These are phyloP conservation scores for Clarias gariepinus DNA, from an alignment of 2,113 vertebrate species.

Conservation along the genomic window DNA sequence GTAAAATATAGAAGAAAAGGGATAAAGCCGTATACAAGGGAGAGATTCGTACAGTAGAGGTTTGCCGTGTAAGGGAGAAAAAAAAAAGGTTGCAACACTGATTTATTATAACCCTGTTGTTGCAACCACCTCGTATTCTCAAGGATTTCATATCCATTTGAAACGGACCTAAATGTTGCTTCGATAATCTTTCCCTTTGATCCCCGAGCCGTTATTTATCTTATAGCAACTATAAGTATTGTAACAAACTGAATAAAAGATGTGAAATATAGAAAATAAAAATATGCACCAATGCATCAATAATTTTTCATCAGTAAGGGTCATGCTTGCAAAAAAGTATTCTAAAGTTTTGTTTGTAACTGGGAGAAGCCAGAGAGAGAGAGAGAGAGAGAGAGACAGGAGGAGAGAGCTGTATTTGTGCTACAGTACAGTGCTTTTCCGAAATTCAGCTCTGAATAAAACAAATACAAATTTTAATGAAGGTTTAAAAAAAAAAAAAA, in stretches of 20 bases:
- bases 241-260: neutral
- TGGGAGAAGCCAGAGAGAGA: neutral
- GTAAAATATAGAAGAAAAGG: neutral
- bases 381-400: neutral
- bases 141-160: slow-evolving; percentile 1
- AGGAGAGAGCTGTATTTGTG: neutral
- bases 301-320: neutral
- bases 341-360: neutral
- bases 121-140: neutral
- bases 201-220: neutral
- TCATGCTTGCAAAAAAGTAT: neutral
- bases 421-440: neutral
- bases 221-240: neutral
- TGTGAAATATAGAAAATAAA: neutral
- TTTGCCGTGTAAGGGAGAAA: no score
- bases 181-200: neutral
- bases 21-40: no score
- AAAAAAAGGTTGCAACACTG: slow-evolving; percentile 36
- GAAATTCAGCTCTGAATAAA: neutral
- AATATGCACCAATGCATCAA: neutral
- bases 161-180: neutral
- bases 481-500: neutral
- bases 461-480: neutral
- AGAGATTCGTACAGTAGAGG: no score
- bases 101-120: neutral